Evolutionary conservation across 1,140 invertebrate genomes (phyloP), one percentile per base, ranked within the genome.

Genomic region (Patella vulgata): DNA sequence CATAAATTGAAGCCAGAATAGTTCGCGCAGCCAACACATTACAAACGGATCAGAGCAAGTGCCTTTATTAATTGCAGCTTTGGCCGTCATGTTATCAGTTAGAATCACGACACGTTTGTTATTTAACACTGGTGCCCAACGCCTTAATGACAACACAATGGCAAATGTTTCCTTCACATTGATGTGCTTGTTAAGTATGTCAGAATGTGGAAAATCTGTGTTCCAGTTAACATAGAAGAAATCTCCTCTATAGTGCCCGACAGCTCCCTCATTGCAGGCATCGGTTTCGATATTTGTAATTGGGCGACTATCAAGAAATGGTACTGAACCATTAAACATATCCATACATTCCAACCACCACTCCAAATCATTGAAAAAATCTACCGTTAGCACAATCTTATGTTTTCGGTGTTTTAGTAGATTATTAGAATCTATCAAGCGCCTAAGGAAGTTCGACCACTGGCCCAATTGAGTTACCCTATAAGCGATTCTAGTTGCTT

Each of bases 311-410:
- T 46, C n/a, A 19, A 59, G n/a, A 12, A 59, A 47, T 14, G 56
- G 56, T 33, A 60, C 31, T 14, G 27, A 28, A 12, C 36, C 46
- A 30, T 43, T 40, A 43, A 51, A 60, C 14, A 9, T 43, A 8
- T 52, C 6, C 39, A 60, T 27, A 36, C 30, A 59, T 8, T 25
- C 3, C n/a, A 58, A 30, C 59, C 59, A 61, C 59, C 59, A 61
- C 23, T 17, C 8, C 17, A 61, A 25, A 36, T 61, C 51, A 30
- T 33, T 8, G 27, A 27, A 44, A 31, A 54, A 52, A 36, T 53
- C 59, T 2, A 17, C n/a, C 33, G 57, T 40, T 19, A 61, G 19
- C 1, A 44, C 14, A 1, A 25, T 44, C 39, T 47, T 61, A 31
- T 61, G 59, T 36, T 31, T 52, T 11, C 25, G 27, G 2, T 9